Base-by-base conservation (phyloP, 2,113 vertebrate species). In the Ardeotis arabs region DNA sequence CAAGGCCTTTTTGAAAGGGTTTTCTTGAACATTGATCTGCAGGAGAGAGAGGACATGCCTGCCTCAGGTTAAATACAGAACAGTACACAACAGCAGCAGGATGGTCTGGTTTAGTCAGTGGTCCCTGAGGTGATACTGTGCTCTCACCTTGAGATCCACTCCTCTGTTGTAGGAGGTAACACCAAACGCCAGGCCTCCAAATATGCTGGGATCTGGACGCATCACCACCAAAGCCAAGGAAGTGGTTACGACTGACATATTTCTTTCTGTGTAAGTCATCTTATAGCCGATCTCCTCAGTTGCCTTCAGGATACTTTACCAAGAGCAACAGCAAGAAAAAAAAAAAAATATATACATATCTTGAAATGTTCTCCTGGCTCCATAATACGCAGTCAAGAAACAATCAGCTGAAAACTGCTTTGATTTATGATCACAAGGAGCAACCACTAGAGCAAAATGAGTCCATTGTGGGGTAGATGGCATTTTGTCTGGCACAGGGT, bases 151-250 rank as follows among this genome's bases (percentile, higher is more conserved):
- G 45, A 98, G 98, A 66, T 76, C 72, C 81, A 84, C 31, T 14
- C 97, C 85, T 69, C 93, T 74, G 56, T 96, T 53, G 23, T 97
- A 96, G 24, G 97, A 98, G 8, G 82, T 96, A 18, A 99, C 97
- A 0, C 97, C 98, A 67, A 99, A 99, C 39, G 98, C 98, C 69
- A 99, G 81, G 47, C 99, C 99, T 37, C 90, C 95, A 97, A 99
- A 99, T 4, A 27, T 24, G 0, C 90, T 78, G 68, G 97, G 95
- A 33, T 98, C 97, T 19, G 98, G 96, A 22, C 90, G 89, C 27
- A 97, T 27, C 88, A 99, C 90, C 64, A 98, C 84, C 84, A 99
- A 67, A 10, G 98, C 98, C 92, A 99, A 35, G 6, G 89, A 97
- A 3, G 97, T 91, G 24, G 95, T 95, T 2, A 91, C 95, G 31